phyloP scores from a whole-genome alignment of 2,797 vertebrate species.

The Gila robusta region DNA sequence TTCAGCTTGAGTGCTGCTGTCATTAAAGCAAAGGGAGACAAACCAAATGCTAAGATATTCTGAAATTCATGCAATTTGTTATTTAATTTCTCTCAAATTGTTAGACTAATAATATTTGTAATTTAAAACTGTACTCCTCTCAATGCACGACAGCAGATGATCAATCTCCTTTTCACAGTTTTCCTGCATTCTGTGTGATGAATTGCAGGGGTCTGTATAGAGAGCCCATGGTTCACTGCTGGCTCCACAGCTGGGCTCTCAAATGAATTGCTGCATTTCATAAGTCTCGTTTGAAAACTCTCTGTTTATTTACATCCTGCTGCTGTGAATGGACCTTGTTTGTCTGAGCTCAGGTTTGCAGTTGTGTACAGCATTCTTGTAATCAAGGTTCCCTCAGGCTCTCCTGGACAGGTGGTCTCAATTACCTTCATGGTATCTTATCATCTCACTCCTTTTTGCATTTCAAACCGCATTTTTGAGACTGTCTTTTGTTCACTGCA shows the following conservation, averaged over 20 bases:
- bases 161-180: constrained; percentile 20
- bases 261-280: constrained; percentile 42
- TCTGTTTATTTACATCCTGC: constrained; percentile 36
- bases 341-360: constrained; percentile 20
- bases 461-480: too few relatives aligned
- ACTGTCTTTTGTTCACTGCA: too few relatives aligned
- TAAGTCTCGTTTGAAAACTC: constrained; percentile 30
- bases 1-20: neutral
- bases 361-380: constrained; percentile 43
- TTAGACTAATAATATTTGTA: neutral
- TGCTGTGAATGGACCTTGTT: constrained; percentile 44
- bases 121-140: neutral
- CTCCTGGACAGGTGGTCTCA: constrained; percentile 59
- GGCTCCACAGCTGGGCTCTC: constrained; percentile 18
- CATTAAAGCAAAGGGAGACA: neutral
- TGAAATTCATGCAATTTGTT: neutral
- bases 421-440: constrained; percentile 52
- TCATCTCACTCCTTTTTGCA: constrained; percentile 28
- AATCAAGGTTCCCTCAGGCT: constrained; percentile 59
- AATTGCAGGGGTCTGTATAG: constrained; percentile 24
- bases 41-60: neutral
- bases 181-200: constrained; percentile 25
- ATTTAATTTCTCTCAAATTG: neutral
- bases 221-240: constrained; percentile 16
- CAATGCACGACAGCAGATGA: neutral